phyloP scores from a whole-genome alignment of 2,797 vertebrate genomes.

The Tympanoctomys barrerae region DNA sequence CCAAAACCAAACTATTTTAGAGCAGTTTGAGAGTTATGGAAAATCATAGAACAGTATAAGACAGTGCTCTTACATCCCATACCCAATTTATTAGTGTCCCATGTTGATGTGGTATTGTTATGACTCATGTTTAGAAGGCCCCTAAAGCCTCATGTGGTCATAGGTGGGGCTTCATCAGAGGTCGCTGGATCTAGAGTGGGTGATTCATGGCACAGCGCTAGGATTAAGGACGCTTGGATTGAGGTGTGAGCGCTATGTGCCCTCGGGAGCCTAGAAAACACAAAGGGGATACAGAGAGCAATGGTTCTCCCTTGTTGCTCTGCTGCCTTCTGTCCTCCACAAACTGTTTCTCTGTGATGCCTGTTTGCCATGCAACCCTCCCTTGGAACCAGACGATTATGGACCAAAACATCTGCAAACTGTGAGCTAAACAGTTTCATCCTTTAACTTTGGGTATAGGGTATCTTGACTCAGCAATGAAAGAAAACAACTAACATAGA shows the following conservation, averaged over 20 bases:
- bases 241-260: background rate
- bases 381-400: background rate
- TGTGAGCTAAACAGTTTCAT: background rate
- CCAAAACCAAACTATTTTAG: slow-evolving; percentile 5
- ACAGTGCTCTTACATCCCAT: background rate
- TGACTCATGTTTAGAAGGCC: background rate
- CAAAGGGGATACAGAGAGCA: background rate
- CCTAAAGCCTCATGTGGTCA: background rate
- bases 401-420: background rate
- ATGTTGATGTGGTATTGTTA: background rate
- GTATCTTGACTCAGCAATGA: background rate
- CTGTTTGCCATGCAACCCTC: background rate
- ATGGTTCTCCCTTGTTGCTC: background rate
- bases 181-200: background rate
- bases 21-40: background rate
- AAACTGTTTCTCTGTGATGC: background rate
- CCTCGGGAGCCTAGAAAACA: background rate
- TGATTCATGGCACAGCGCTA: background rate
- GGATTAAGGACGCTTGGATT: no score
- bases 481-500: background rate
- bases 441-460: background rate
- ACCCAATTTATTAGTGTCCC: background rate
- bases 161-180: background rate
- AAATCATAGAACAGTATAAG: background rate
- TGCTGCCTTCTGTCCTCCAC: background rate